These are phyloP conservation scores for Ochropleura plecta DNA, from an alignment of 2,888 invertebrate genomes.

Conservation along the genomic window DNA sequence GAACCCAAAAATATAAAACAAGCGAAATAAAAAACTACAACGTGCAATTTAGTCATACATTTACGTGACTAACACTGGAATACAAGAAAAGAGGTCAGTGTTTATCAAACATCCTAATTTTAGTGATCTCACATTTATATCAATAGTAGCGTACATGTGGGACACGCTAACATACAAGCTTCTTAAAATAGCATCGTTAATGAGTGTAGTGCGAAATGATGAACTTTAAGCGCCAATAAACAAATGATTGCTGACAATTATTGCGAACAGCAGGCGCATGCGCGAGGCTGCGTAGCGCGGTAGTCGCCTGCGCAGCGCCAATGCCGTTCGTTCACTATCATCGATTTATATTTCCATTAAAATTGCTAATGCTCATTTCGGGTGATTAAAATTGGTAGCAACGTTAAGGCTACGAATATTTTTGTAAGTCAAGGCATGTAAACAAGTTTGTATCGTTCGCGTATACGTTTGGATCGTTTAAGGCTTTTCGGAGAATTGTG, in stretches of 20 bases:
- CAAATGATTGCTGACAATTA: slow-evolving; percentile 83
- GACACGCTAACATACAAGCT: slow-evolving; percentile 74
- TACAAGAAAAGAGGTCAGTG: slow-evolving; percentile 45
- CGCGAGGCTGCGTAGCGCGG: slow-evolving; percentile 68
- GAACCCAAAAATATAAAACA: background rate
- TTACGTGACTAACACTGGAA: slow-evolving; percentile 10
- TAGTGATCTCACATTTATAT: slow-evolving; percentile 55
- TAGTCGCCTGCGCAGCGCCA: slow-evolving; percentile 62
- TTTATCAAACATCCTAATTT: slow-evolving; percentile 58
- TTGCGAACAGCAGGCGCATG: slow-evolving; percentile 55
- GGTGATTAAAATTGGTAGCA: slow-evolving; percentile 43
- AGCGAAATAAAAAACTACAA: slow-evolving; percentile 1
- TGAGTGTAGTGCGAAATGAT: slow-evolving; percentile 79
- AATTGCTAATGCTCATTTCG: slow-evolving; percentile 57
- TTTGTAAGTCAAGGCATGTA: slow-evolving; percentile 43
- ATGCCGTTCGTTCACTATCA: slow-evolving; percentile 54
- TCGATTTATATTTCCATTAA: slow-evolving; percentile 65
- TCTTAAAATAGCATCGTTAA: slow-evolving; percentile 83
- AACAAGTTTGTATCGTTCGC: slow-evolving; percentile 37
- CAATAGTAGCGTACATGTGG: slow-evolving; percentile 72
- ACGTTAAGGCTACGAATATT: slow-evolving; percentile 42
- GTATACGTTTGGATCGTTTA: slow-evolving; percentile 16
- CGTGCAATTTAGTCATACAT: background rate
- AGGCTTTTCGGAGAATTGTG: slow-evolving; percentile 42
- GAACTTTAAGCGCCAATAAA: slow-evolving; percentile 81